Evolutionary conservation across 2,888 invertebrate genomes (phyloP).

Genomic region (Hirtodrosophila cameraria): DNA sequence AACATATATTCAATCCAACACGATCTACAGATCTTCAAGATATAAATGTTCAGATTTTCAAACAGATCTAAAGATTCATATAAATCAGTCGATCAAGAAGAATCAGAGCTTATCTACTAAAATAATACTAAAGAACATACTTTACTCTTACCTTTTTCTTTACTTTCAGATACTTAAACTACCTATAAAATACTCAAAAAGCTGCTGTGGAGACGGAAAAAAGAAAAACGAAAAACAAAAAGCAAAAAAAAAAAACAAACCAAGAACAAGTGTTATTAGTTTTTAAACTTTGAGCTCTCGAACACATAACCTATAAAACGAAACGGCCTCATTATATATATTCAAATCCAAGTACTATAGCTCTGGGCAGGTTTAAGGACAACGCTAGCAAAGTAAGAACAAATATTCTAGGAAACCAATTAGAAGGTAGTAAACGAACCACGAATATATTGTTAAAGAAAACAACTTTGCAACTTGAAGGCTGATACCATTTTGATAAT

Average conservation of each 20-base stretch:
- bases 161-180: conserved; percentile 47
- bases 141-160: background rate
- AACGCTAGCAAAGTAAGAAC: conserved; percentile 72
- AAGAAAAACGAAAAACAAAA: no score
- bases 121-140: no score
- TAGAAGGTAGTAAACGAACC: conserved; percentile 19
- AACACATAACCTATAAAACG: conserved; percentile 25
- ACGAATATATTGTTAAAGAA: conserved; percentile 16
- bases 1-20: no score
- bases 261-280: conserved; percentile 68
- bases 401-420: conserved; percentile 56
- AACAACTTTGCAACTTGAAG: conserved; percentile 77
- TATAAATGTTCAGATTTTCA: no score
- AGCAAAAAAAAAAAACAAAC: no score
- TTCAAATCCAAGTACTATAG: conserved; percentile 26
- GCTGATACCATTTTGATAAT: conserved; percentile 76
- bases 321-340: conserved; percentile 39
- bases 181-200: conserved; percentile 46
- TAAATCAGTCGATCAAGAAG: no score
- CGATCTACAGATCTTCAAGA: no score
- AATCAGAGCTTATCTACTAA: no score
- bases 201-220: conserved; percentile 51
- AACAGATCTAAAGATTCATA: no score
- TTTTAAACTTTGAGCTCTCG: conserved; percentile 30
- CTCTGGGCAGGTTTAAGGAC: conserved; percentile 77